Evolutionary conservation across 37 sponge, comb jelly and placozoan genomes (phyloP).

Genomic region (Aphrocallistes beatrix): DNA sequence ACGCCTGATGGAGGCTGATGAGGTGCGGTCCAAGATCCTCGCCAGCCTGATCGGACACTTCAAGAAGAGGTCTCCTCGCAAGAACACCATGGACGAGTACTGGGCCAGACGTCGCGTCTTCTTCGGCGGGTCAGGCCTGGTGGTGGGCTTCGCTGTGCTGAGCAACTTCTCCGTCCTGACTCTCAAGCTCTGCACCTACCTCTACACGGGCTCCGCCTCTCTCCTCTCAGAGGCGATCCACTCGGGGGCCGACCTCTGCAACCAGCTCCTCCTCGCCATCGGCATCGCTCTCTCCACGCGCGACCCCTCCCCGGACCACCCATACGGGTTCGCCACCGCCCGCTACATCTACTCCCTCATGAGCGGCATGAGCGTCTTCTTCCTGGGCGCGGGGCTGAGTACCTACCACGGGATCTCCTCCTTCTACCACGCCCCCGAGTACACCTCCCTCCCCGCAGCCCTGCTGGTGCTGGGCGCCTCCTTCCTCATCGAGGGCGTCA

Average conservation of each 20-base stretch:
- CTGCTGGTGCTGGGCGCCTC: conserved; percentile 70
- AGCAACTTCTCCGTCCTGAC: conserved; percentile 71
- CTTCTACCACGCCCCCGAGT: conserved; percentile 60
- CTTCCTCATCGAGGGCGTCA: conserved; percentile 56
- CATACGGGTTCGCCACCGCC: conserved; percentile 86
- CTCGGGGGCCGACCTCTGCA: conserved; percentile 82
- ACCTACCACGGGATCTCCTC: conserved; percentile 78
- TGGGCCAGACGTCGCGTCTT: background rate
- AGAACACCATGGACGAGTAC: conserved; percentile 11
- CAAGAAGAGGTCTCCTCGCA: conserved; percentile 31
- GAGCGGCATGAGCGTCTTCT: conserved; percentile 93
- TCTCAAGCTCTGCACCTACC: conserved; percentile 66
- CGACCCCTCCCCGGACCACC: conserved; percentile 82
- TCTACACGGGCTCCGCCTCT: conserved; percentile 86
- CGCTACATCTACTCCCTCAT: conserved; percentile 92
- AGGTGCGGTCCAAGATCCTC: conserved; percentile 31
- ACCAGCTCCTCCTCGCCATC: conserved; percentile 86
- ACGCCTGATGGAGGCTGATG: conserved; percentile 42
- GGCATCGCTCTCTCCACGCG: conserved; percentile 84
- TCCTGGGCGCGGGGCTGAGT: conserved; percentile 86
- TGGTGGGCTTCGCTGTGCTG: conserved; percentile 64
- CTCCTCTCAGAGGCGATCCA: conserved; percentile 94
- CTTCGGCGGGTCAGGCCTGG: conserved; percentile 64
- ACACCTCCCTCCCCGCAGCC: conserved; percentile 58
- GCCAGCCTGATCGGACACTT: conserved; percentile 57